phyloP scores from a whole-genome alignment of 2,113 vertebrate genomes.

The Crotophaga sulcirostris region DNA sequence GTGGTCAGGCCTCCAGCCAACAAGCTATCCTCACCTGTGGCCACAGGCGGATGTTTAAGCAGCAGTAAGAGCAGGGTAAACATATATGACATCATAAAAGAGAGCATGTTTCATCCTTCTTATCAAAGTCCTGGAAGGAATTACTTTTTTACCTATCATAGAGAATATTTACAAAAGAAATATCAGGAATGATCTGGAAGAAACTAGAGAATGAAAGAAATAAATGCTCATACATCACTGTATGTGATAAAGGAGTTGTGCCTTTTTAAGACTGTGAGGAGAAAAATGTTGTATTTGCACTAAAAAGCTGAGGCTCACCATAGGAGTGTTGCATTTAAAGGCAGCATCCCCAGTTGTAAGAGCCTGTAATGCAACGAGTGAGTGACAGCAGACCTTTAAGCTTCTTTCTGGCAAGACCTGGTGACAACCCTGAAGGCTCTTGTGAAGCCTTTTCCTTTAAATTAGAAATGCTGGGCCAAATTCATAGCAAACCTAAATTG shows the following conservation, averaged over 20 bases:
- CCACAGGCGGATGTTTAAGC: neutral
- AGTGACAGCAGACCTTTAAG: neutral
- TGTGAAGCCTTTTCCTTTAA: neutral
- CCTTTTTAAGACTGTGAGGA: neutral
- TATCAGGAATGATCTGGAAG: neutral
- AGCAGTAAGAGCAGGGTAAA: neutral
- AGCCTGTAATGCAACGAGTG: neutral
- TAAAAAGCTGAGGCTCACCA: neutral
- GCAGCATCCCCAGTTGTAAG: neutral
- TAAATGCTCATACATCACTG: accelerated
- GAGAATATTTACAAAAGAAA: neutral
- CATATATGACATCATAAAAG: neutral
- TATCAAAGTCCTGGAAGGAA: neutral
- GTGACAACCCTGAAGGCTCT: neutral
- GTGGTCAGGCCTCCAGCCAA: neutral
- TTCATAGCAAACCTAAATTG: neutral
- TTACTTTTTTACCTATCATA: neutral
- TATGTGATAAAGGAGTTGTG: accelerated
- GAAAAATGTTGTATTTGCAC: neutral
- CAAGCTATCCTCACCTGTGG: neutral
- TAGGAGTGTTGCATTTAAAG: neutral
- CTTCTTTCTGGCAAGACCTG: neutral
- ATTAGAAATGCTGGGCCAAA: neutral
- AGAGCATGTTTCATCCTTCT: neutral
- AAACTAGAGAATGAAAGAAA: neutral